Evolutionary conservation across 2,888 invertebrate genomes (phyloP).

Genomic region (Acrobasis repandana): DNA sequence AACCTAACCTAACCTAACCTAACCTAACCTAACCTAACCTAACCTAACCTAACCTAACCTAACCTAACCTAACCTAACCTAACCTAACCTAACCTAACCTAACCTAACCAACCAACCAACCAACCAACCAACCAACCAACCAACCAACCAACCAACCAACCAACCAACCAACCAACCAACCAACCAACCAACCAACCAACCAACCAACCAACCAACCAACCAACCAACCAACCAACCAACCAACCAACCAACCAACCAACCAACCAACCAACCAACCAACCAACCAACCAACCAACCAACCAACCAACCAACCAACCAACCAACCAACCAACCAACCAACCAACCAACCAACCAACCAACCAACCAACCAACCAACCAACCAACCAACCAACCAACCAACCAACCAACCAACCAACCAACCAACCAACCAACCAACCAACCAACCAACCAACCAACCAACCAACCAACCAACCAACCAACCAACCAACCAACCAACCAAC

Average conservation of each 20-base stretch:
- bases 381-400: constrained; percentile 2
- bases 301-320: constrained; percentile 2
- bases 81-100: constrained; percentile 18
- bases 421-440: constrained; percentile 2
- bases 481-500: constrained; percentile 2
- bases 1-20: too few species aligned
- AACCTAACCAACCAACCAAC: background rate
- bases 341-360: constrained; percentile 2
- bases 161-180: constrained; percentile 2
- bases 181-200: constrained; percentile 2
- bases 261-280: constrained; percentile 7
- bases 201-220: constrained; percentile 2
- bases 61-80: too few species aligned
- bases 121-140: constrained; percentile 3
- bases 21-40: too few species aligned
- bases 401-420: constrained; percentile 2
- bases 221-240: constrained; percentile 2
- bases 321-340: constrained; percentile 2
- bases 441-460: constrained; percentile 2
- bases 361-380: constrained; percentile 2
- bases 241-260: constrained; percentile 2
- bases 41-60: too few species aligned
- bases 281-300: constrained; percentile 1
- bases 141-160: constrained; percentile 8
- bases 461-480: constrained; percentile 2